phyloP scores from a whole-genome alignment of 2,888 invertebrate species.

The Emmelina monodactyla region DNA sequence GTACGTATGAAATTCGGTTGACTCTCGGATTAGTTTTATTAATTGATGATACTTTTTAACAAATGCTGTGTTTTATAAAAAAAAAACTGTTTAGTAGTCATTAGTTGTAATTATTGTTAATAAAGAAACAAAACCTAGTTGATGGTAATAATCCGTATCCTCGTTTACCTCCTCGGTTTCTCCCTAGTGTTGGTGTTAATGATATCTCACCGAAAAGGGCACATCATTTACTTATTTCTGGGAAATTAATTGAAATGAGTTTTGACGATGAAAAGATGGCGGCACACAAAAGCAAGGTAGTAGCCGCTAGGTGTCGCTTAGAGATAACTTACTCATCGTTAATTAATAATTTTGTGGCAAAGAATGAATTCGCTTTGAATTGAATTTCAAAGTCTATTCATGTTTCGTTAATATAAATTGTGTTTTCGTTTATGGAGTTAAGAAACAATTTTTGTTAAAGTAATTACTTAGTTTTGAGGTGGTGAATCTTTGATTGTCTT shows the following conservation, averaged over 20 bases:
- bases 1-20: too few relatives aligned
- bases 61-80: too few relatives aligned
- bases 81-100: too few relatives aligned
- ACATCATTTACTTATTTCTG: constrained; percentile 64
- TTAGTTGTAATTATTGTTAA: too few relatives aligned
- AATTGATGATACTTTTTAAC: too few relatives aligned
- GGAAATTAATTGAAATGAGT: constrained; percentile 67
- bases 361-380: constrained; percentile 51
- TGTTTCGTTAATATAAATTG: constrained; percentile 21
- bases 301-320: constrained; percentile 58
- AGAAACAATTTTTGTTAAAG: too few relatives aligned
- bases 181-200: constrained; percentile 47
- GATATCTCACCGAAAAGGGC: constrained; percentile 63
- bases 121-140: too few relatives aligned
- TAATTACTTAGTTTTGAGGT: constrained; percentile 5
- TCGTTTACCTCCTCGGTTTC: neutral
- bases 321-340: constrained; percentile 61
- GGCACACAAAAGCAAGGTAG: too few relatives aligned
- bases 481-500: too few relatives aligned
- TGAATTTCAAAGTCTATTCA: constrained; percentile 35
- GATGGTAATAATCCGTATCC: too few relatives aligned
- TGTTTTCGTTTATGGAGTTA: constrained; percentile 39
- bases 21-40: too few relatives aligned
- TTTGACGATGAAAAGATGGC: constrained; percentile 64
- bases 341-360: constrained; percentile 60